Base-by-base conservation (phyloP, 2,888 invertebrate species). In the Amiota mariae region DNA sequence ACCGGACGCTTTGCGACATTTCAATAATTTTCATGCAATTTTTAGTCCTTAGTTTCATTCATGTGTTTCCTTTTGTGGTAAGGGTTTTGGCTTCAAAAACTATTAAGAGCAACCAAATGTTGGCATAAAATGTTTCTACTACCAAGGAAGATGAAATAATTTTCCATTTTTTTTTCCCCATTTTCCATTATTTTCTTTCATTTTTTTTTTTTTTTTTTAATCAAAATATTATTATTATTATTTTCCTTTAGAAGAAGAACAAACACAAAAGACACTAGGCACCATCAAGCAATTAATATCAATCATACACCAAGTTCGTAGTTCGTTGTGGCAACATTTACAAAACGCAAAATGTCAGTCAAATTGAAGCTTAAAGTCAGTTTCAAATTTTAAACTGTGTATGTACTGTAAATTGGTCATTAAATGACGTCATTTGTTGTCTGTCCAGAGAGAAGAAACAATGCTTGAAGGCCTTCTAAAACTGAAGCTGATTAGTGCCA, bases 351-450 rank as follows among this genome's bases (percentile, higher is more conserved):
- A 36, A 36, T 36, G 36, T 36, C 36, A 36, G 36, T 36, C 36
- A 36, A 36, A 6, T 36, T 36, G 36, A 36, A 36, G 36, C 36
- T 36, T 36, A 36, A 36, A 36, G 36, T 36, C 36, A 36, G 8
- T 36, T 36, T 36, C 36, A 36, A 36, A 36, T 36, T 36, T 36
- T 6, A 36, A 36, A 36, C 36, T 36, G n/a, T n/a, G n/a, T n/a
- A n/a, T n/a, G n/a, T n/a, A 6, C 73, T 59, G 75, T 73, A 74
- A 13, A 36, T 20, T 71, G 75, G 85, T 78, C 85, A 86, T 85
- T 82, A 82, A 82, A 82, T 86, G 82, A 86, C 86, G 77, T 36
- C 36, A 36, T 36, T 36, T 36, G 8, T 36, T 36, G 36, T 85
- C 81, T 36, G 36, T 85, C 81, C 86, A 86, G 36, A 36, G 36